Conservation (phyloP, 2,888 invertebrate genomes). For the Aporophyla nigra region DNA sequence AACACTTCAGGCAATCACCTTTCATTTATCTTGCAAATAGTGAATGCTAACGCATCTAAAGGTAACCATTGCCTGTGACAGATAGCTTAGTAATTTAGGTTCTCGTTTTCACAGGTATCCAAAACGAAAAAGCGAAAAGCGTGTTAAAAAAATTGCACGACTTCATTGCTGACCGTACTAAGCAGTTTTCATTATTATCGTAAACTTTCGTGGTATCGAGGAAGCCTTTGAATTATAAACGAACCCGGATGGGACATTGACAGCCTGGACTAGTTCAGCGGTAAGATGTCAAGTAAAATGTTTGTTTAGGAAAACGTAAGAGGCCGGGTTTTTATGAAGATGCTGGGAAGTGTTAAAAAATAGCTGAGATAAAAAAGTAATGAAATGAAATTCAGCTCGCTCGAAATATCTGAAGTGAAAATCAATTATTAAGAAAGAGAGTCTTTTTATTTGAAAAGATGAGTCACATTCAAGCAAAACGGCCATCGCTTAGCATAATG, state of each 20-base stretch:
- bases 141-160: background rate
- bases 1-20: too few relatives aligned
- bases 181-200: background rate
- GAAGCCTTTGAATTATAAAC: background rate
- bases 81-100: background rate
- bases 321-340: background rate
- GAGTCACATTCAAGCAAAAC: too few relatives aligned
- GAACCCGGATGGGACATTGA: background rate
- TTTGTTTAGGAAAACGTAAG: background rate
- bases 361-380: background rate
- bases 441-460: too few relatives aligned
- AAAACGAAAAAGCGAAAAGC: too few relatives aligned
- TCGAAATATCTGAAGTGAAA: too few relatives aligned
- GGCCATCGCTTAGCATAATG: too few relatives aligned
- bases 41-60: too few relatives aligned
- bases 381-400: too few relatives aligned
- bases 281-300: background rate
- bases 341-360: background rate
- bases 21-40: too few relatives aligned
- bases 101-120: background rate
- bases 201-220: background rate
- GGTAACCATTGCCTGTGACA: too few relatives aligned
- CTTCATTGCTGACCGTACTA: background rate
- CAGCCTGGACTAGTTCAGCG: background rate
- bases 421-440: too few relatives aligned